Base-by-base conservation (phyloP, 2,797 vertebrate genomes). In the Neosilurus mollespiculum region DNA sequence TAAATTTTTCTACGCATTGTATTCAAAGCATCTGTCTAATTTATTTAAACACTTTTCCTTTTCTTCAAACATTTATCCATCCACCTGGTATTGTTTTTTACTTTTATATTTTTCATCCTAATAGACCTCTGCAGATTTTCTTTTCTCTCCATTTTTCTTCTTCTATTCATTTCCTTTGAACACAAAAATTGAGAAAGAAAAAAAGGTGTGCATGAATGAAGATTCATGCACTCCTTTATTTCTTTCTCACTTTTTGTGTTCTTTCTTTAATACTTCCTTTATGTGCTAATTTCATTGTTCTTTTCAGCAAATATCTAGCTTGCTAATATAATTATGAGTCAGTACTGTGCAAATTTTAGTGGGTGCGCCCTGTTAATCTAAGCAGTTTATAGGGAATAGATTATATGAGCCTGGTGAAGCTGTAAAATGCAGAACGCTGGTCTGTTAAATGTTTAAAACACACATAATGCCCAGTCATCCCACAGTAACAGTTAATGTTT, bases 381-480 rank as follows among this genome's bases (percentile, higher is more conserved):
- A 78, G 59, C 37, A 64, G 76, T 77, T 61, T 59, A 76, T n/a
- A 59, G 61, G 37, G n/a, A 65, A 53, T 79, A 20, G 43, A 53
- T 30, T 65, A 79, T 65, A 79, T 30, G 61, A 65, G 61, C n/a
- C 53, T 53, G 34, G 9, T 65, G 77, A 65, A 30, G 43, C 61
- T 24, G 65, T 79, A 65, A 78, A 78, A 30, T 65, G 16, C 43
- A 61, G 58, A 30, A 59, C 8, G 12, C 14, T n/a, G 71, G 59
- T 56, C 86, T 78, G 16, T 83, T 85, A 66, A 80, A 84, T 78
- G 87, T 53, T 78, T 58, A 51, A 89, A 90, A 92, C 91, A 90
- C 90, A 93, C 88, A 91, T 66, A 34, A 73, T 75, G 72, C 83
- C 0, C 49, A 30, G 83, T 83, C 72, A 87, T 85, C 88, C 20